phyloP scores from a whole-genome alignment of 2,113 vertebrate genomes.

The Hylia prasina region DNA sequence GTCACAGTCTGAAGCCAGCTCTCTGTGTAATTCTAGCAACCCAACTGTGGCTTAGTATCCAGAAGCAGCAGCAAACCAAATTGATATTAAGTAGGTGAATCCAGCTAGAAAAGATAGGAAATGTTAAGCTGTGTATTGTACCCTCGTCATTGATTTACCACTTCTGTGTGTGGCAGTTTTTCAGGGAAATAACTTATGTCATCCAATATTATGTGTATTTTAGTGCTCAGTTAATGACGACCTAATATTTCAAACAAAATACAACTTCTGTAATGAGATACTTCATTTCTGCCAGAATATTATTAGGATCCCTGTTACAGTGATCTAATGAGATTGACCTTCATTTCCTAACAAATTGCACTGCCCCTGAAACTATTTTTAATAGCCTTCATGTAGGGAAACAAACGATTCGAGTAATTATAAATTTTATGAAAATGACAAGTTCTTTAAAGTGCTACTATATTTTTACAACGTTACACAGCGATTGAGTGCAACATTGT shows the following conservation, averaged over 20 bases:
- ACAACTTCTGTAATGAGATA: constrained; percentile 42
- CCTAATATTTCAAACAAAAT: constrained; percentile 56
- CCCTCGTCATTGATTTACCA: background rate
- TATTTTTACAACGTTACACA: background rate
- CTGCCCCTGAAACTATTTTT: constrained; percentile 19
- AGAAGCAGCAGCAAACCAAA: background rate
- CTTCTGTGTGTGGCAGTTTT: background rate
- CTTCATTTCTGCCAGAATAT: background rate
- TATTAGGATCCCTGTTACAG: constrained; percentile 5
- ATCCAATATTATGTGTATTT: background rate
- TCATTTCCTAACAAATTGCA: constrained; percentile 32
- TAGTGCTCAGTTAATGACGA: background rate
- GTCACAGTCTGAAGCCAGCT: background rate
- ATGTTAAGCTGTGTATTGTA: background rate
- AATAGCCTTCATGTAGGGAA: constrained; percentile 1
- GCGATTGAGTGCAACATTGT: background rate
- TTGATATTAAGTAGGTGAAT: background rate
- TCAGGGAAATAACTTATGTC: background rate
- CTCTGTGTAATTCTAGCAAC: background rate
- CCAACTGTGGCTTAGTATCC: background rate
- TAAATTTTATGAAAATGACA: background rate
- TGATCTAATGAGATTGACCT: constrained; percentile 53
- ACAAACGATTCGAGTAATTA: background rate
- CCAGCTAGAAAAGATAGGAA: background rate
- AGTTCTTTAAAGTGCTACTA: background rate